Conservation (phyloP, 2,888 invertebrate genomes). For the Iselma pallidipennis region DNA sequence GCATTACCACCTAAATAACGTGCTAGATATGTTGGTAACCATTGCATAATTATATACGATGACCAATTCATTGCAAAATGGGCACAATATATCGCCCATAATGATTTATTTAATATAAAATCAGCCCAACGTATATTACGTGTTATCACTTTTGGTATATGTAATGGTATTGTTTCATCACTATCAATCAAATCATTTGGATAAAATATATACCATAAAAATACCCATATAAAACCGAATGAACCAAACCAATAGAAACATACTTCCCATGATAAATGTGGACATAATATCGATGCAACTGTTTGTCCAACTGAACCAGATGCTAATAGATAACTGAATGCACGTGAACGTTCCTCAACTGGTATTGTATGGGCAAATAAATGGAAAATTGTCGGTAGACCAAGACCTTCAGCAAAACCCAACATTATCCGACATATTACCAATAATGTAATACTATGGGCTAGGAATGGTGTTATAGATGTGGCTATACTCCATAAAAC, state of each 20-base stretch:
- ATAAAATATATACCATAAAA: slow-evolving; percentile 67
- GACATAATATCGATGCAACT: slow-evolving; percentile 71
- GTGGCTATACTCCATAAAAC: slow-evolving; percentile 75
- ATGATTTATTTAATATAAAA: slow-evolving; percentile 68
- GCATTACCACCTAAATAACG: slow-evolving; percentile 66
- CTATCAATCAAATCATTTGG: slow-evolving; percentile 58
- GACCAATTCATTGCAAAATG: slow-evolving; percentile 83
- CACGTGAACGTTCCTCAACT: slow-evolving; percentile 71
- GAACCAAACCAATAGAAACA: slow-evolving; percentile 72
- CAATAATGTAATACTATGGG: slow-evolving; percentile 67
- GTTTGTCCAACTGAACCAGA: slow-evolving; percentile 77
- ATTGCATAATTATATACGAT: slow-evolving; percentile 79
- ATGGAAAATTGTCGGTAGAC: slow-evolving; percentile 75
- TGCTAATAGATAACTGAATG: slow-evolving; percentile 74
- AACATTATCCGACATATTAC: slow-evolving; percentile 67
- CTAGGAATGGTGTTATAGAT: slow-evolving; percentile 68
- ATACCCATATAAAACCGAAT: slow-evolving; percentile 69
- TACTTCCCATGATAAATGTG: slow-evolving; percentile 68
- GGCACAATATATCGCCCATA: slow-evolving; percentile 75
- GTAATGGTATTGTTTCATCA: slow-evolving; percentile 62
- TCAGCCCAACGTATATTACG: slow-evolving; percentile 66
- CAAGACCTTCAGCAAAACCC: slow-evolving; percentile 75
- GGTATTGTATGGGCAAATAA: slow-evolving; percentile 74
- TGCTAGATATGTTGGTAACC: slow-evolving; percentile 74
- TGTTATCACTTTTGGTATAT: slow-evolving; percentile 60